A percentile compares a stretch with the other conserved stretches of the same genome.
Conservation (phyloP, 2,797 vertebrate species). For the Cercopithecus hamlyni region DNA sequence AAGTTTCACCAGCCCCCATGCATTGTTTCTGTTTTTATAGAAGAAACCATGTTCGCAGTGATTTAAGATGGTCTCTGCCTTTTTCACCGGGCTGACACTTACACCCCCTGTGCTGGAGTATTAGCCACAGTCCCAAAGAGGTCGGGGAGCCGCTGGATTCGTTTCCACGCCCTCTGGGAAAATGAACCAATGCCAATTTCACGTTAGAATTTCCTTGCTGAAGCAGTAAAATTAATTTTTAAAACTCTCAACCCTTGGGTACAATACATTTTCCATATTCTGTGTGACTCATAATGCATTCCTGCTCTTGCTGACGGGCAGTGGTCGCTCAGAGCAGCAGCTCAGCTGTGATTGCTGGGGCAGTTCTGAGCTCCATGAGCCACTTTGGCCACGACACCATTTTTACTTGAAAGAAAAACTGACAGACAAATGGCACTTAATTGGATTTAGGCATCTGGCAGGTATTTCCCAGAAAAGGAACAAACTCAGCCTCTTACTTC, state of each 20-base stretch:
- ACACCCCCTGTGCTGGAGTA: rapidly evolving
- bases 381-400: neutral
- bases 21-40: rapidly evolving
- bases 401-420: neutral
- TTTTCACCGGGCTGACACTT: rapidly evolving
- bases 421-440: neutral
- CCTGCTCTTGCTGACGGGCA: neutral
- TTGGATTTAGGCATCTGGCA: neutral
- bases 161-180: rapidly evolving
- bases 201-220: neutral
- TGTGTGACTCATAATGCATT: neutral
- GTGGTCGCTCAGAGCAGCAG: neutral
- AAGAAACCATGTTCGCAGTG: rapidly evolving
- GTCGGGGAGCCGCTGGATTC: rapidly evolving
- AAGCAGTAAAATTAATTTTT: neutral
- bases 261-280: neutral
- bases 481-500: neutral
- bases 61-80: neutral
- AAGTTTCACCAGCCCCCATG: rapidly evolving
- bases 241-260: neutral
- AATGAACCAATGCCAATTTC: rapidly evolving
- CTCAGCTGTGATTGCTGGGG: rapidly evolving
- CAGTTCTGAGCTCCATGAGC: rapidly evolving
- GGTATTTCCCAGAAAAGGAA: neutral
- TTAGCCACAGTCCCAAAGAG: rapidly evolving